Evolutionary conservation across 2,888 invertebrate species (phyloP).

Genomic region (Mongoloraphidia duomilia): DNA sequence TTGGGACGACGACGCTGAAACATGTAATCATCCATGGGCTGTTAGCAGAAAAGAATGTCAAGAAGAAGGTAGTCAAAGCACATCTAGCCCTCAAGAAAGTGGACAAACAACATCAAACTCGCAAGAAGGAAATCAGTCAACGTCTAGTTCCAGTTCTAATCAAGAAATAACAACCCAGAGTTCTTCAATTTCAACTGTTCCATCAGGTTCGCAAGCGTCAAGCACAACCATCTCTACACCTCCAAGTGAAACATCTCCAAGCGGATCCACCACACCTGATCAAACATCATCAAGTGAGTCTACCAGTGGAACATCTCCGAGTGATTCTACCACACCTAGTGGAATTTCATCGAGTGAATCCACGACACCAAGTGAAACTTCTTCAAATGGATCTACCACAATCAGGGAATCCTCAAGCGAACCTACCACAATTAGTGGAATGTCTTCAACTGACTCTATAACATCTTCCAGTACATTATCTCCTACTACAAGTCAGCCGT

Average conservation of each 20-base stretch:
- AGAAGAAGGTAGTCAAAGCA: conserved; percentile 7
- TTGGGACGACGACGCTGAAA: conserved; percentile 39
- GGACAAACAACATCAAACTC: background rate
- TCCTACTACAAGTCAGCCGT: background rate
- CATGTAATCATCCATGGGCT: conserved; percentile 38
- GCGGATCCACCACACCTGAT: too few species aligned
- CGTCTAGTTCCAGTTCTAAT: conserved; percentile 4
- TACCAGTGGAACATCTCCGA: too few species aligned
- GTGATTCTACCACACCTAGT: too few species aligned
- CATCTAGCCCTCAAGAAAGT: background rate
- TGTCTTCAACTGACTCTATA: too few species aligned
- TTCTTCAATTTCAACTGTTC: conserved; percentile 8
- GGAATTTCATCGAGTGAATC: too few species aligned
- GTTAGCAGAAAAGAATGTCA: conserved; percentile 20
- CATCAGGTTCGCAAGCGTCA: conserved; percentile 3
- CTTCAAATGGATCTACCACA: too few species aligned
- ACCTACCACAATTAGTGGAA: too few species aligned
- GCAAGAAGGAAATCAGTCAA: conserved; percentile 9
- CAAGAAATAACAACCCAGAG: conserved; percentile 6
- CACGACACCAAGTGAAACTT: too few species aligned
- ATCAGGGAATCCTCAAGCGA: too few species aligned
- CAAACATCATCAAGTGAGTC: too few species aligned
- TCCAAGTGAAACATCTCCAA: too few species aligned
- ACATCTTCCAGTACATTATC: too few species aligned
- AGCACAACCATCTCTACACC: conserved; percentile 7